Percentiles rank a stretch among this genome's conserved stretches.
phyloP scores from a whole-genome alignment of 2,888 invertebrate genomes.

The Chaetoderma sp. region DNA sequence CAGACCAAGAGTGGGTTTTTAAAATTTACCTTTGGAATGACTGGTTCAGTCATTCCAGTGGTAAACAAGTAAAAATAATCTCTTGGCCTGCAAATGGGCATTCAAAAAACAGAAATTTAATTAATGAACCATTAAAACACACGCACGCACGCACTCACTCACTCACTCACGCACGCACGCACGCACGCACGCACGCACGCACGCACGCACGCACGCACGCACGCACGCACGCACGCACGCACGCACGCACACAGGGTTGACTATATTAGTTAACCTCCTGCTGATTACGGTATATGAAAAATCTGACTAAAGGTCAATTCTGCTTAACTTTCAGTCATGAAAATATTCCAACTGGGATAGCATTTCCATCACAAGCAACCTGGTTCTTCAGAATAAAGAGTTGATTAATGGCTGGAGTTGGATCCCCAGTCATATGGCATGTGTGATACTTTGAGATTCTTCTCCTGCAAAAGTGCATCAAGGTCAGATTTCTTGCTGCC shows the following conservation, averaged over 20 bases:
- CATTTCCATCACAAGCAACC: no score
- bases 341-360: no score
- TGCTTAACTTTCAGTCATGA: no score
- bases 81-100: no score
- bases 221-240: not conserved
- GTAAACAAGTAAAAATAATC: no score
- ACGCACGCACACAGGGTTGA: not conserved
- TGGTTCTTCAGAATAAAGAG: no score
- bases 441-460: constrained; percentile 49
- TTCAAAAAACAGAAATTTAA: no score
- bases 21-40: no score
- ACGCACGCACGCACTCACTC: not conserved
- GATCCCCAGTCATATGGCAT: constrained; percentile 64
- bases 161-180: not conserved
- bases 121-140: no score
- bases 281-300: not conserved
- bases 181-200: not conserved
- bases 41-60: no score
- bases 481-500: constrained; percentile 49
- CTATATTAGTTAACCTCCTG: not conserved
- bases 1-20: no score
- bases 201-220: not conserved
- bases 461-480: constrained; percentile 41
- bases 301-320: not conserved
- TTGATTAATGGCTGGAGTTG: constrained; percentile 51